These are phyloP conservation scores for Phoxinus dragarum DNA, from an alignment of 2,797 vertebrate genomes.

Conservation along the genomic window DNA sequence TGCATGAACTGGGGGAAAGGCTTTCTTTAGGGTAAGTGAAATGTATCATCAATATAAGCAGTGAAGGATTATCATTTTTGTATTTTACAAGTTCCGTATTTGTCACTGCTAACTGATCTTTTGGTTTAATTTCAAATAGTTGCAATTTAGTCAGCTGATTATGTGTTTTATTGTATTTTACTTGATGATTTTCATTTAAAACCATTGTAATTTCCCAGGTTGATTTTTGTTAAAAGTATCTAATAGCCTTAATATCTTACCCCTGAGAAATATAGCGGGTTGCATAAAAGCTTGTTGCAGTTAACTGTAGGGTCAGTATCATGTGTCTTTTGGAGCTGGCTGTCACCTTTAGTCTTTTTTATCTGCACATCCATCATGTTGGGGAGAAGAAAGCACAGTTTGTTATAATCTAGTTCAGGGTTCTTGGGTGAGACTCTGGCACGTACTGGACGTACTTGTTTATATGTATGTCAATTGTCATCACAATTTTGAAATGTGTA, in stretches of 20 bases:
- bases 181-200: background rate
- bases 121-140: background rate
- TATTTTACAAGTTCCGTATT: background rate
- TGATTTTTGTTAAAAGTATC: background rate
- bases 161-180: background rate
- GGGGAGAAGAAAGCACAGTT: conserved; percentile 42
- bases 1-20: background rate
- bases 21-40: background rate
- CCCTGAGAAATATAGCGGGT: background rate
- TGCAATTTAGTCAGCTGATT: background rate
- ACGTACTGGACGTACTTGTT: background rate
- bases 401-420: conserved; percentile 35
- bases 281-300: conserved; percentile 51
- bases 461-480: background rate
- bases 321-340: conserved; percentile 44
- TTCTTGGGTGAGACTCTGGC: conserved; percentile 31
- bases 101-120: background rate
- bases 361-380: conserved; percentile 48
- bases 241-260: background rate
- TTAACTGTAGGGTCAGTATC: conserved; percentile 32
- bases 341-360: conserved; percentile 51
- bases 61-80: conserved; percentile 2
- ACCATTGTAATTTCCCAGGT: background rate
- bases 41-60: conserved; percentile 9
- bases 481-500: background rate